Evolutionary conservation across 2,113 vertebrate species (phyloP).

Genomic region (Piprites chloris): DNA sequence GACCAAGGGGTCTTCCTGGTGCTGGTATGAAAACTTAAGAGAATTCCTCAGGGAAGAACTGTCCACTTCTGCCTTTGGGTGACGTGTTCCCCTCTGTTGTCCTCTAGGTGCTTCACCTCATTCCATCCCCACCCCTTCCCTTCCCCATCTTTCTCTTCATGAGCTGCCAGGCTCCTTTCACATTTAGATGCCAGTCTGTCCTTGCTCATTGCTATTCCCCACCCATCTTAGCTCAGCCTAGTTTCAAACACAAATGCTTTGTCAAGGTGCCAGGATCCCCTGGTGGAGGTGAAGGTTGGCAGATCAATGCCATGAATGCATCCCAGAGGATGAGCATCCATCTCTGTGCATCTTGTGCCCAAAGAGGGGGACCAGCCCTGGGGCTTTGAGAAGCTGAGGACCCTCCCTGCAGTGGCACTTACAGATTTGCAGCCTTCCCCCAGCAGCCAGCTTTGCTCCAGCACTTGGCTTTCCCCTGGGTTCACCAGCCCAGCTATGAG

Average conservation of each 20-base stretch:
- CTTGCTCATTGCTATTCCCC: slow-evolving; percentile 34
- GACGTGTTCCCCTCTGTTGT: neutral
- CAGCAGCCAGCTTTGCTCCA: neutral
- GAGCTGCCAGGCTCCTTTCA: neutral
- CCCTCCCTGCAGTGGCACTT: neutral
- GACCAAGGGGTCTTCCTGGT: neutral
- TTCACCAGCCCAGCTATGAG: neutral
- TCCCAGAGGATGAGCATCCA: neutral
- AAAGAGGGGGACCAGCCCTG: neutral
- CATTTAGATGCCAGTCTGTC: neutral
- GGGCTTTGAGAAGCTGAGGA: neutral
- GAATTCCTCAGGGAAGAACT: neutral
- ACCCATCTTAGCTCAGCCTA: slow-evolving; percentile 9
- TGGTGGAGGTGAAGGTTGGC: neutral
- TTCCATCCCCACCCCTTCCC: neutral
- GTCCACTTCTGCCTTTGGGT: neutral
- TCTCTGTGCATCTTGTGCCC: neutral
- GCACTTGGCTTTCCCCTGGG: neutral
- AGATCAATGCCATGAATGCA: neutral
- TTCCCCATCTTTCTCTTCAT: neutral
- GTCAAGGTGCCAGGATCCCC: slow-evolving; percentile 20
- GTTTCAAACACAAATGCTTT: neutral
- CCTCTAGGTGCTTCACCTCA: neutral
- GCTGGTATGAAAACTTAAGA: neutral
- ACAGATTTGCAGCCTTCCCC: neutral